Conservation (phyloP, 2,888 invertebrate species). For the Odiellus spinosus region DNA sequence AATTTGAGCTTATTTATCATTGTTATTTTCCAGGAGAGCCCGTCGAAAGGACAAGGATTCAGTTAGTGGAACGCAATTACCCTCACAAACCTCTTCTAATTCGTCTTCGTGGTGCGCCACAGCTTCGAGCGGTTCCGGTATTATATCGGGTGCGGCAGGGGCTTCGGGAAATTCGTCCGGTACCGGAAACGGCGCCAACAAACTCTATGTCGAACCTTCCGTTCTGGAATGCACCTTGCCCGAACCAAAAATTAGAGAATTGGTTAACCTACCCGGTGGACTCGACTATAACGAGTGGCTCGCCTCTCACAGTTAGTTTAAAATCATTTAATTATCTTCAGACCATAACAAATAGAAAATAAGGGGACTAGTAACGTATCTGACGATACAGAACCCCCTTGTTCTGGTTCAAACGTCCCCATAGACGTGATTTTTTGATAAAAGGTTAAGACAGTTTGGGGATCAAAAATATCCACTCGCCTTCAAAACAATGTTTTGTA, state of each 20-base stretch:
- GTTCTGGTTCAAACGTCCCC: slow-evolving; percentile 1
- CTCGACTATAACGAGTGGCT: slow-evolving; percentile 99
- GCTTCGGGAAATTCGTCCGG: slow-evolving; percentile 8
- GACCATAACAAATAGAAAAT: slow-evolving; percentile 2
- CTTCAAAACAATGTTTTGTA: too few species aligned
- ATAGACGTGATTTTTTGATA: too few species aligned
- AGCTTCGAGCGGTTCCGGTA: too few species aligned
- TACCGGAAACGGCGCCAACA: slow-evolving; percentile 42
- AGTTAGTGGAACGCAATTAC: slow-evolving; percentile 3
- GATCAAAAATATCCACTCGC: too few species aligned
- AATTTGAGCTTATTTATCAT: too few species aligned
- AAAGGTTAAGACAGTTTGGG: too few species aligned
- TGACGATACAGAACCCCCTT: neutral
- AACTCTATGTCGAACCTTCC: slow-evolving; percentile 87
- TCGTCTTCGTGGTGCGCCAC: too few species aligned
- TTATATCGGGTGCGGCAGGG: too few species aligned
- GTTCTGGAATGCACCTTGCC: slow-evolving; percentile 84
- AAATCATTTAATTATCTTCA: neutral
- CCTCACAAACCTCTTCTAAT: too few species aligned
- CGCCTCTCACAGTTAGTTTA: slow-evolving; percentile 80
- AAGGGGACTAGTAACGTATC: neutral
- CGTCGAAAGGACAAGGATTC: slow-evolving; percentile 83
- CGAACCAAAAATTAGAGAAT: slow-evolving; percentile 80
- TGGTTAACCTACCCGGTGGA: slow-evolving; percentile 85
- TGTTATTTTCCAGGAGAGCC: slow-evolving; percentile 74